These are phyloP conservation scores for Pipistrellus nathusii DNA, from an alignment of 2,797 vertebrate species.

Conservation along the genomic window DNA sequence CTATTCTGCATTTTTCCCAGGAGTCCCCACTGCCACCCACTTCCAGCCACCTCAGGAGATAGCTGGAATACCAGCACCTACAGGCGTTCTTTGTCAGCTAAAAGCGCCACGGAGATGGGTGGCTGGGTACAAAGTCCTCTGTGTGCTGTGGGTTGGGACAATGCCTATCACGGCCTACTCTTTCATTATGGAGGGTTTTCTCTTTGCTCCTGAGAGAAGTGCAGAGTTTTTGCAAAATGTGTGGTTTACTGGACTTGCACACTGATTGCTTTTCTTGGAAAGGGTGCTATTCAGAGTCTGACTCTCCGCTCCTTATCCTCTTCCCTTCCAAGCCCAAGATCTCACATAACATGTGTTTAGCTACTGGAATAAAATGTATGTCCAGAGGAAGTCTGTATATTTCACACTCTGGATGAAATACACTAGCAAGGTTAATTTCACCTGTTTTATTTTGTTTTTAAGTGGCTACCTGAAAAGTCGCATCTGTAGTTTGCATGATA, in stretches of 20 bases:
- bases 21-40: conserved; percentile 70
- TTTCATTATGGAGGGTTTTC: conserved; percentile 68
- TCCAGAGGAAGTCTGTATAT: background rate
- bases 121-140: conserved; percentile 75
- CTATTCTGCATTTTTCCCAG: conserved; percentile 61
- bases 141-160: conserved; percentile 65
- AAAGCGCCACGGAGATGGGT: conserved; percentile 73
- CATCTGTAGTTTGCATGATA: rapidly evolving
- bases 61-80: conserved; percentile 86
- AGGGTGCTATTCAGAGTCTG: conserved; percentile 23
- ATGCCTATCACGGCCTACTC: conserved; percentile 71
- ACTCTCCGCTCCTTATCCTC: background rate
- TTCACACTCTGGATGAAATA: background rate
- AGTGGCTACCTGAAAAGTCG: background rate
- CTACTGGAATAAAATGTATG: background rate
- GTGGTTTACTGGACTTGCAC: background rate
- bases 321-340: background rate
- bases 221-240: conserved; percentile 46
- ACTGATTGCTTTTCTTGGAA: background rate
- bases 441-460: background rate
- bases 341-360: rapidly evolving
- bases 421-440: background rate
- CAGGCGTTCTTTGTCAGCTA: conserved; percentile 76
- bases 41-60: conserved; percentile 79
- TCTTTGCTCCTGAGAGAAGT: conserved; percentile 45